Percentiles rank a stretch among this genome's conserved stretches.
phyloP scores from a whole-genome alignment of 2,888 invertebrate species.

The Drosophila robusta region DNA sequence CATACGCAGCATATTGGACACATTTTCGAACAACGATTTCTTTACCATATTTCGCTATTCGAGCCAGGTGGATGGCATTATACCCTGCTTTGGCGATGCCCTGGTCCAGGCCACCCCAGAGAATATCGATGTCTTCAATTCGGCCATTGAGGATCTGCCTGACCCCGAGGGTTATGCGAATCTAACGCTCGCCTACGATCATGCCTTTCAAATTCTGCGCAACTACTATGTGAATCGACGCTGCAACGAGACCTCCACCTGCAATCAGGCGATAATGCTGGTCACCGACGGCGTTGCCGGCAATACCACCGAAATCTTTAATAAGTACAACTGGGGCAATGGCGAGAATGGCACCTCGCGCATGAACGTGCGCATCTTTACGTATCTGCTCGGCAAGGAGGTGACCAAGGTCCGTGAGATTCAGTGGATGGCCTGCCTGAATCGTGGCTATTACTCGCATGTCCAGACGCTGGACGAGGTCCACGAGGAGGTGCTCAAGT shows the following conservation, averaged over 20 bases:
- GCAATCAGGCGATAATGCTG: conserved; percentile 98
- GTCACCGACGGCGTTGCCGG: conserved; percentile 97
- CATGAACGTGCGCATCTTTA: conserved; percentile 96
- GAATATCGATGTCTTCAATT: conserved; percentile 91
- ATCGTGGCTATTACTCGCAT: conserved; percentile 97
- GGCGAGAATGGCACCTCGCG: conserved; percentile 87
- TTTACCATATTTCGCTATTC: conserved; percentile 96
- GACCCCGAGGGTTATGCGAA: conserved; percentile 92
- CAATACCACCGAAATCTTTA: conserved; percentile 94
- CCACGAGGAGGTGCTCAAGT: conserved; percentile 97
- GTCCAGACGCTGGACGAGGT: conserved; percentile 98
- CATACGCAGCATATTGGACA: conserved; percentile 94
- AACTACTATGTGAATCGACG: conserved; percentile 86
- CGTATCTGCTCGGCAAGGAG: conserved; percentile 97
- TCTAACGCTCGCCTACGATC: conserved; percentile 91
- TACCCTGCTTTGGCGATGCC: conserved; percentile 93
- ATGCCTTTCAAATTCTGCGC: conserved; percentile 93
- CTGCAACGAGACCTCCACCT: conserved; percentile 87
- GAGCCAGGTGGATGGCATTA: conserved; percentile 89
- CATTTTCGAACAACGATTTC: conserved; percentile 98
- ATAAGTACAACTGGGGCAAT: conserved; percentile 91
- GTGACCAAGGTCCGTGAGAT: conserved; percentile 95
- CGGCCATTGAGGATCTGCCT: conserved; percentile 88
- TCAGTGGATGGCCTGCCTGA: conserved; percentile 97
- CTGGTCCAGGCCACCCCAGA: conserved; percentile 96